Percentiles rank a stretch among this genome's conserved stretches.
These are phyloP conservation scores for Oscheius sp. DNA, from an alignment of 2,888 invertebrate species.

Conservation along the genomic window DNA sequence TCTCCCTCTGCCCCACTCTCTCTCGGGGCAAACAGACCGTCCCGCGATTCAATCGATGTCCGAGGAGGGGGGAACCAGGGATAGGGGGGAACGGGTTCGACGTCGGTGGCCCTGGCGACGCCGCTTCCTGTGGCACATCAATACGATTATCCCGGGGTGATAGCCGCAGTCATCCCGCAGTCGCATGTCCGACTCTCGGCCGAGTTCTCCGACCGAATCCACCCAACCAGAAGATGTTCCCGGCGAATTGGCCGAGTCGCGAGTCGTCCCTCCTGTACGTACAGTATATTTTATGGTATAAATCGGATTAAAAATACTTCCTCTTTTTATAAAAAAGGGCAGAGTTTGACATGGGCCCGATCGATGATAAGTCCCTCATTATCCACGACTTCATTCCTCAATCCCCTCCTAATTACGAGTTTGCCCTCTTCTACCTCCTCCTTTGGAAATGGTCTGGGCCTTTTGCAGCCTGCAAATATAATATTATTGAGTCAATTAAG, in stretches of 20 bases:
- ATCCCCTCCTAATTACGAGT: no score
- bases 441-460: no score
- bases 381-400: no score
- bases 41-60: background rate
- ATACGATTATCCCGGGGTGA: conserved; percentile 36
- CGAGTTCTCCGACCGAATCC: background rate
- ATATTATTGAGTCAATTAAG: no score
- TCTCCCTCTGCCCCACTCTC: background rate
- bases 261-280: conserved; percentile 32
- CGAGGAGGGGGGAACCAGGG: background rate
- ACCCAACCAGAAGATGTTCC: background rate
- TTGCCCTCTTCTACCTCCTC: no score
- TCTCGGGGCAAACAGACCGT: no score
- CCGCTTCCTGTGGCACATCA: conserved; percentile 32
- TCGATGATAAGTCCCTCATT: background rate
- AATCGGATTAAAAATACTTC: background rate
- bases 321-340: background rate
- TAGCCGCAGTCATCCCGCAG: conserved; percentile 16
- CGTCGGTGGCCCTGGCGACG: conserved; percentile 22
- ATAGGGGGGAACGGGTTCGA: background rate
- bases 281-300: background rate
- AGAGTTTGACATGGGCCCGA: background rate
- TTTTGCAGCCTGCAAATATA: no score
- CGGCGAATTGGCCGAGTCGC: conserved; percentile 14
- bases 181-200: conserved; percentile 3